Evolutionary conservation across 1,140 invertebrate species (phyloP).

Genomic region (Lucilia sericata): DNA sequence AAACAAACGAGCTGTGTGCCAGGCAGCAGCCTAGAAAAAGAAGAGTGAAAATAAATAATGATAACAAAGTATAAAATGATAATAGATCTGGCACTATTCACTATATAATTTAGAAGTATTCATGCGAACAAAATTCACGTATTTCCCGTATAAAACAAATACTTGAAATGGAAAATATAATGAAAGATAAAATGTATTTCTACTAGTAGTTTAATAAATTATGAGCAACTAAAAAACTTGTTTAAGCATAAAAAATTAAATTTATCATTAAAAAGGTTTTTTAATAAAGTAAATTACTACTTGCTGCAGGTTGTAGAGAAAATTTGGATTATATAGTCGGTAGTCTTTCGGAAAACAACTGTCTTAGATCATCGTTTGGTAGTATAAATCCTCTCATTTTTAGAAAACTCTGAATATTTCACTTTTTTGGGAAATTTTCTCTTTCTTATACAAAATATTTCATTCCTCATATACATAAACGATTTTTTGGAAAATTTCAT

Average conservation of each 20-base stretch:
- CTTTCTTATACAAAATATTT: too few relatives aligned
- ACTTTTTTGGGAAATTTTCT: too few relatives aligned
- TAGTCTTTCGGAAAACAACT: too few relatives aligned
- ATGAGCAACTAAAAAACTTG: constrained; percentile 1
- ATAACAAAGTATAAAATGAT: neutral
- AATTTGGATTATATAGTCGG: too few relatives aligned
- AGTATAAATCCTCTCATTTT: too few relatives aligned
- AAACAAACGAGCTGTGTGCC: neutral
- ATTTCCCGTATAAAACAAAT: neutral
- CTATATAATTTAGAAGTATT: neutral
- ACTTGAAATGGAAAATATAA: neutral
- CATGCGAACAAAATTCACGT: neutral
- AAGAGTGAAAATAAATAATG: neutral
- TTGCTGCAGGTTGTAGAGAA: too few relatives aligned
- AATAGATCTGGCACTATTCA: neutral
- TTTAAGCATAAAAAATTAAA: neutral
- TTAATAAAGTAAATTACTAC: too few relatives aligned
- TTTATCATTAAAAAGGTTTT: too few relatives aligned
- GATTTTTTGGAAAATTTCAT: too few relatives aligned
- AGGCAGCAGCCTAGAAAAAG: neutral
- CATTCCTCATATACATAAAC: too few relatives aligned
- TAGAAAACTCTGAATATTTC: too few relatives aligned
- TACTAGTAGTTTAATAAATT: neutral
- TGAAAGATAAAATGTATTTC: neutral
- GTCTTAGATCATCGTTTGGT: too few relatives aligned